Conservation (phyloP, 1,140 invertebrate species). For the Aphaenogaster ashmeadi region DNA sequence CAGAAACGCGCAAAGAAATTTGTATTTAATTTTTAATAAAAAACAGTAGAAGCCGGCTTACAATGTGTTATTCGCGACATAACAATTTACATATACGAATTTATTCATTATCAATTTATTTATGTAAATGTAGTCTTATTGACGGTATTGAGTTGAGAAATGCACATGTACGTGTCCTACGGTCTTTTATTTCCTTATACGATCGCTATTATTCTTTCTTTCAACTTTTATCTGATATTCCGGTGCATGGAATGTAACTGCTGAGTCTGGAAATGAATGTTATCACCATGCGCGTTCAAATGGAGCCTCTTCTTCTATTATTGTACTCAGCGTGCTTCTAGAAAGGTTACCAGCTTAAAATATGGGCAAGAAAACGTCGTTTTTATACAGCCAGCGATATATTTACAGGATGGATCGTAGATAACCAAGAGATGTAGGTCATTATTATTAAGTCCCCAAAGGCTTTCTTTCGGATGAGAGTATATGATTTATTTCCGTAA, state of each 20-base stretch:
- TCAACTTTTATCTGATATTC: conserved; percentile 36
- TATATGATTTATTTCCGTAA: conserved; percentile 23
- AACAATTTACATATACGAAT: background rate
- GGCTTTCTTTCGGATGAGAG: conserved; percentile 1
- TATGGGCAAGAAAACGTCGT: background rate
- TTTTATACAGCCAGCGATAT: background rate
- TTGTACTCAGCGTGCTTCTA: background rate
- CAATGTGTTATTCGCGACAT: background rate
- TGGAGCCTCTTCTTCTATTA: conserved; percentile 4
- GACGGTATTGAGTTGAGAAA: background rate
- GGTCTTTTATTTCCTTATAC: background rate
- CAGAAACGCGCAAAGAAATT: background rate
- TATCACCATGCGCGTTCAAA: conserved; percentile 32
- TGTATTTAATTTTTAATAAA: conserved; percentile 9
- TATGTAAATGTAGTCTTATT: background rate
- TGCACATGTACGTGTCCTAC: background rate
- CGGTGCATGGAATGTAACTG: conserved; percentile 7
- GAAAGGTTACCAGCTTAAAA: background rate
- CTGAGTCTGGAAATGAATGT: conserved; percentile 25
- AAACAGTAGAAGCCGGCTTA: too few relatives aligned
- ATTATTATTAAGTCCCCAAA: conserved; percentile 29
- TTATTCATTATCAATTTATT: background rate
- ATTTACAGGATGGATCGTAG: background rate
- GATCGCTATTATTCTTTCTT: conserved; percentile 1
- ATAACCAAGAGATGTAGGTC: conserved; percentile 5